These are phyloP conservation scores for Eumacrocentrus americanus DNA, from an alignment of 2,888 invertebrate genomes.

Conservation along the genomic window DNA sequence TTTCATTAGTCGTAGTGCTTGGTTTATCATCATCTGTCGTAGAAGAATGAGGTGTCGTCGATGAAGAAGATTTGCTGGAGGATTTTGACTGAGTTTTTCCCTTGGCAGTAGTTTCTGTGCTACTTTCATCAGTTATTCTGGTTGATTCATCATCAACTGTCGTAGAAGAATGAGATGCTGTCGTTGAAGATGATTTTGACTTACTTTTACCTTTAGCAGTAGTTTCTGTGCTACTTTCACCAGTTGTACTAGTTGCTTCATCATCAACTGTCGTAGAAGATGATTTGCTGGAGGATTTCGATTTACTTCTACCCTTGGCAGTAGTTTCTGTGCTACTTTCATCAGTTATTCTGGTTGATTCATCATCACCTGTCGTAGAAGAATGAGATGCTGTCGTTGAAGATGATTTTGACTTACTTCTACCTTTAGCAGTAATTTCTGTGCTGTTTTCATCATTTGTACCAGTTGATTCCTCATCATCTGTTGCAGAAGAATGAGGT, in stretches of 20 bases:
- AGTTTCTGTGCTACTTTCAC: not conserved
- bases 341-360: not conserved
- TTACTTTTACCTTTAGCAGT: not conserved
- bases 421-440: no score
- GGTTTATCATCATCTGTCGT: not conserved
- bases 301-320: no score
- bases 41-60: not conserved
- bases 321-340: not conserved
- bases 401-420: no score
- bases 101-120: not conserved
- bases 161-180: not conserved
- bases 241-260: not conserved
- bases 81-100: not conserved
- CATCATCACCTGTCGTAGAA: no score
- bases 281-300: not conserved
- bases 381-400: no score
- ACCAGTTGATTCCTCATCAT: no score
- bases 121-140: not conserved
- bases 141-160: not conserved
- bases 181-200: no score
- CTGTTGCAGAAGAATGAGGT: no score
- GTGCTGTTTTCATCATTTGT: no score
- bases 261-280: not conserved
- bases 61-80: no score
- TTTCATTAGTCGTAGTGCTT: not conserved